Conservation (phyloP, 92 coral and sea anemone species). For the Siderastrea radians region DNA sequence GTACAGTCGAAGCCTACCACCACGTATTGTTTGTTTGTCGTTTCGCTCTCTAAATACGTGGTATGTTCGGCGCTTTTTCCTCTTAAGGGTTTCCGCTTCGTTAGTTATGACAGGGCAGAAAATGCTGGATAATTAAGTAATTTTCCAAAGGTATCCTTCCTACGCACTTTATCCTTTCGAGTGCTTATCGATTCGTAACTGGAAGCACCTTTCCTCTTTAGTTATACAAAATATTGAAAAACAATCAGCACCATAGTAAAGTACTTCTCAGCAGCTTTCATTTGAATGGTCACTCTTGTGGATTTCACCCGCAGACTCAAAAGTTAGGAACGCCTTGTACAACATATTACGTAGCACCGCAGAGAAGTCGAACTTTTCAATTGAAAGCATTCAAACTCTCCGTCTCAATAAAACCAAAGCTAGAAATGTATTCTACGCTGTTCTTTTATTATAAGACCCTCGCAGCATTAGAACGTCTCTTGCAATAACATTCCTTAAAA, state of each 20-base stretch:
- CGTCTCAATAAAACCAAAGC: too few relatives aligned
- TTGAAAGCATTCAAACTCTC: neutral
- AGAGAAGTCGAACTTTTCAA: too few relatives aligned
- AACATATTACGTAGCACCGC: too few relatives aligned
- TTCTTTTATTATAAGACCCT: too few relatives aligned
- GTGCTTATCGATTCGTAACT: neutral
- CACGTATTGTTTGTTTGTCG: neutral
- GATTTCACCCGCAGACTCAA: too few relatives aligned
- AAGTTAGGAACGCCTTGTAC: too few relatives aligned
- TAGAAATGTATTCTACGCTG: too few relatives aligned
- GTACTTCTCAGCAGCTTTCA: neutral
- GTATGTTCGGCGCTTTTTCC: neutral
- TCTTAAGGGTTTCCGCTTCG: neutral
- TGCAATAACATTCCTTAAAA: too few relatives aligned
- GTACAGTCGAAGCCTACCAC: neutral
- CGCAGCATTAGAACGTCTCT: too few relatives aligned
- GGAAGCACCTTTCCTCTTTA: too few relatives aligned
- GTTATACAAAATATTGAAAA: neutral
- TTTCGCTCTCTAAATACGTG: neutral
- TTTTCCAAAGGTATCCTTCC: neutral
- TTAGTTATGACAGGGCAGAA: conserved; percentile 15
- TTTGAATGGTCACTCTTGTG: neutral
- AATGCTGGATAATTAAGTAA: neutral
- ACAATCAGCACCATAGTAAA: neutral
- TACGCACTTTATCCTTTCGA: neutral